Conservation (phyloP, 64 coral and sea anemone genomes). For the Dendrophyllia cribrosa region DNA sequence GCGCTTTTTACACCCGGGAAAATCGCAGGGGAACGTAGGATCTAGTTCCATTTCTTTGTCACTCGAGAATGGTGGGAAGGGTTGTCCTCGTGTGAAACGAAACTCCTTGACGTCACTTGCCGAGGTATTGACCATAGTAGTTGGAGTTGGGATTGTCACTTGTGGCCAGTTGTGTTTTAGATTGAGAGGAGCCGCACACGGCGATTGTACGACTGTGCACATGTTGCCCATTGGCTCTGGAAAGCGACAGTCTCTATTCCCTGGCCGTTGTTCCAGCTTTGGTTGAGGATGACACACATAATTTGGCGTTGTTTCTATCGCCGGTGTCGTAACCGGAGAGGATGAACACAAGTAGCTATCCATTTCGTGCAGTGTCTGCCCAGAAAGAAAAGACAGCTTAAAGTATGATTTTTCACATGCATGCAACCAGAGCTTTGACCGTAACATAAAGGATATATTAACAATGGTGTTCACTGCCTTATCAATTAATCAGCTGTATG, state of each 20-base stretch:
- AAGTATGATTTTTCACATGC: background rate
- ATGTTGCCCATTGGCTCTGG: background rate
- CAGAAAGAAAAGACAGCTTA: background rate
- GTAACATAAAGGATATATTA: no score
- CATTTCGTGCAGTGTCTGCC: conserved; percentile 37
- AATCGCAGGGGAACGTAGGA: conserved; percentile 77
- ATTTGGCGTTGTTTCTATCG: conserved; percentile 9
- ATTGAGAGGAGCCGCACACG: background rate
- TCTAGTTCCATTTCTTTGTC: conserved; percentile 21
- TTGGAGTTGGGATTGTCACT: background rate
- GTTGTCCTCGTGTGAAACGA: background rate
- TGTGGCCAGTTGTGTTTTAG: conserved; percentile 36
- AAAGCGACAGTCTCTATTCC: conserved; percentile 42
- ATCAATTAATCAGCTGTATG: background rate
- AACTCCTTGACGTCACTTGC: background rate
- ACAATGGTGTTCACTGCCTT: no score
- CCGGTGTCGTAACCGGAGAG: background rate
- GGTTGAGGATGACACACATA: background rate
- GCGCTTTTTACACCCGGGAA: conserved; percentile 86
- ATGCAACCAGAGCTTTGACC: no score
- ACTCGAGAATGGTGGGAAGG: background rate
- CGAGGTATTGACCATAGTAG: background rate
- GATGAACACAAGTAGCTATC: conserved; percentile 49
- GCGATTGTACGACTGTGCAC: background rate
- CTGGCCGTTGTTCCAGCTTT: conserved; percentile 11